A percentile compares a stretch with the other conserved stretches of the same genome.
Evolutionary conservation across 2,797 vertebrate species (phyloP).

Genomic region (Zenarchopterus dispar): DNA sequence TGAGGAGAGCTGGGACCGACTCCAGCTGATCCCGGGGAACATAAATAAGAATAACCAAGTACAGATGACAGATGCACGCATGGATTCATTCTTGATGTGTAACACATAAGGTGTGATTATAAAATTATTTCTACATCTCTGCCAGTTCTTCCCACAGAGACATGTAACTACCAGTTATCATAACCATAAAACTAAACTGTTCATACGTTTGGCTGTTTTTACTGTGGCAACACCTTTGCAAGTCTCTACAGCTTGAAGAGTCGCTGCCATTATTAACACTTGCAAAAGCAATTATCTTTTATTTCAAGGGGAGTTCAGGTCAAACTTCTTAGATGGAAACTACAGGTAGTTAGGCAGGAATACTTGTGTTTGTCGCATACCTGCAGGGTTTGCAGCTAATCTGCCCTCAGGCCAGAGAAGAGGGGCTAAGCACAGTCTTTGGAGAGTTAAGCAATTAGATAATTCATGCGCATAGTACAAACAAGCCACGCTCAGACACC

Average conservation of each 20-base stretch:
- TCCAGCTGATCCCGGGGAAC: no score
- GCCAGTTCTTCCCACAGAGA: constrained; percentile 17
- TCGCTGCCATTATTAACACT: constrained; percentile 21
- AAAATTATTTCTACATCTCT: neutral
- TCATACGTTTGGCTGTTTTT: constrained; percentile 27
- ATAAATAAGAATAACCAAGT: no score
- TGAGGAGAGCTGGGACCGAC: no score
- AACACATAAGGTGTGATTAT: no score
- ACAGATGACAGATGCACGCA: no score
- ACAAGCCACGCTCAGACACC: constrained; percentile 48
- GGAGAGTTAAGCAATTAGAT: constrained; percentile 35
- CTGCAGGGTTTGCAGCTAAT: constrained; percentile 6
- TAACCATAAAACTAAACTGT: constrained; percentile 24
- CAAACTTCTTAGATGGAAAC: constrained; percentile 27
- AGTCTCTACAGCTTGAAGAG: constrained; percentile 31
- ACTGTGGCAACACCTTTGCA: constrained; percentile 18
- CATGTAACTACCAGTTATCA: constrained; percentile 27
- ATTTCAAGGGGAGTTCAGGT: constrained; percentile 8
- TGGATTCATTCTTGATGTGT: no score
- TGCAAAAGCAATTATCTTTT: constrained; percentile 32
- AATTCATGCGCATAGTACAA: constrained; percentile 29
- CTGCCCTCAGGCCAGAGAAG: constrained; percentile 39
- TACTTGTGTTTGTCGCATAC: constrained; percentile 8
- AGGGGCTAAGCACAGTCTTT: constrained; percentile 10
- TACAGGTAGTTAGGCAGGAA: constrained; percentile 32